These are phyloP conservation scores for Heteromormyrus szaboi DNA, from an alignment of 2,797 vertebrate genomes.

Conservation along the genomic window DNA sequence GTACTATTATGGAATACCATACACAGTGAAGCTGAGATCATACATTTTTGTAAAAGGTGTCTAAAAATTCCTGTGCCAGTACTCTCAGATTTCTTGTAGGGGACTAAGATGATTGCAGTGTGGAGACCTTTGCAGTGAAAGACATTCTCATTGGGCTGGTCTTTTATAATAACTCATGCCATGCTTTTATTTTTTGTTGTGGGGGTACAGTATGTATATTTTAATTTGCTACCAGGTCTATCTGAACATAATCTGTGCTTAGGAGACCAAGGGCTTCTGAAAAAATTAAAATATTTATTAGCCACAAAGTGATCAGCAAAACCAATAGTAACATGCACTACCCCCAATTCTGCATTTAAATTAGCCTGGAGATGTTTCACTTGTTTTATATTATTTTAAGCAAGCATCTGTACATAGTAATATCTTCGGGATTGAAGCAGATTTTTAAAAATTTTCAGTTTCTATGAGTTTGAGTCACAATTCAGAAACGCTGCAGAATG, in stretches of 20 bases:
- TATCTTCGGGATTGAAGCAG: neutral
- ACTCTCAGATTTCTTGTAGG: neutral
- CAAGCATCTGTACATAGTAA: neutral
- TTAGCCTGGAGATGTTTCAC: neutral
- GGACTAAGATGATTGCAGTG: neutral
- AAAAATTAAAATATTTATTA: neutral
- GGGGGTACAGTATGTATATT: neutral
- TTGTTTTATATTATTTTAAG: neutral
- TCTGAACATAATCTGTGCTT: neutral
- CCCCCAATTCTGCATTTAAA: neutral
- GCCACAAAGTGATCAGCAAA: neutral
- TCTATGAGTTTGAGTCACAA: neutral
- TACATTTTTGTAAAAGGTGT: neutral
- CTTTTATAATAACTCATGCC: neutral
- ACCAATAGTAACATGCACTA: neutral
- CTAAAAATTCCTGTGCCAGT: neutral
- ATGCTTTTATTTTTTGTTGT: neutral
- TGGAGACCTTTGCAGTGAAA: neutral
- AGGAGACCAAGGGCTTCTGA: constrained; percentile 13
- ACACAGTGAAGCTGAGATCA: neutral
- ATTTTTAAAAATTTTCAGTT: neutral
- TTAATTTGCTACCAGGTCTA: neutral
- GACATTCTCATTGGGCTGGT: neutral
- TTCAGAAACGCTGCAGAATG: neutral
- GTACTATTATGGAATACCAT: neutral